phyloP scores from a whole-genome alignment of 2,113 vertebrate species.

The Paramormyrops kingsleyae region DNA sequence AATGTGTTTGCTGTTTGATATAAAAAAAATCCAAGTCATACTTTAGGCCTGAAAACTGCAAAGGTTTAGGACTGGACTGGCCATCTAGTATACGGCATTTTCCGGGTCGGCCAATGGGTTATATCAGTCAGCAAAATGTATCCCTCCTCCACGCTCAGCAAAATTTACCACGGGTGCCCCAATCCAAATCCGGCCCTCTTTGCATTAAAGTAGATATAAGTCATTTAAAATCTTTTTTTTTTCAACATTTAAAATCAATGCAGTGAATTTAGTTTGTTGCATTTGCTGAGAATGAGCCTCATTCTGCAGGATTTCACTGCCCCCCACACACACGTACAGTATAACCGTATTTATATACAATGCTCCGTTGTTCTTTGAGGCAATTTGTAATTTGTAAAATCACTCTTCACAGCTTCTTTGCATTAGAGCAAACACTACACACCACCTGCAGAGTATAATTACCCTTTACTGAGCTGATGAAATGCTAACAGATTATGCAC shows the following conservation, averaged over 20 bases:
- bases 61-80: not conserved
- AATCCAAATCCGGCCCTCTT: not conserved
- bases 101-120: not conserved
- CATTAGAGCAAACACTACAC: conserved; percentile 66
- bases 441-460: conserved; percentile 81
- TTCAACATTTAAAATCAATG: not conserved
- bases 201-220: not conserved
- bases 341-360: not conserved
- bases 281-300: not conserved
- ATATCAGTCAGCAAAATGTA: not conserved
- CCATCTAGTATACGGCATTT: not conserved
- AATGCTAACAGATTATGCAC: conserved; percentile 71
- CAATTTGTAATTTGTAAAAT: not conserved
- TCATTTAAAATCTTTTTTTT: not conserved
- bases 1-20: not conserved
- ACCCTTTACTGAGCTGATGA: conserved; percentile 84
- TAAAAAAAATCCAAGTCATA: not conserved
- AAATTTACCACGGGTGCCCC: not conserved
- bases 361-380: not conserved
- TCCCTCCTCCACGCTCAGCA: not conserved
- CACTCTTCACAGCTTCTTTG: conserved; percentile 38
- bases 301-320: not conserved
- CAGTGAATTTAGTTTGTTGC: not conserved
- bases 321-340: not conserved
- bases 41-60: not conserved